Evolutionary conservation across 2,113 vertebrate species (phyloP), one percentile per base, ranked within the genome.

Genomic region (Colius striatus): DNA sequence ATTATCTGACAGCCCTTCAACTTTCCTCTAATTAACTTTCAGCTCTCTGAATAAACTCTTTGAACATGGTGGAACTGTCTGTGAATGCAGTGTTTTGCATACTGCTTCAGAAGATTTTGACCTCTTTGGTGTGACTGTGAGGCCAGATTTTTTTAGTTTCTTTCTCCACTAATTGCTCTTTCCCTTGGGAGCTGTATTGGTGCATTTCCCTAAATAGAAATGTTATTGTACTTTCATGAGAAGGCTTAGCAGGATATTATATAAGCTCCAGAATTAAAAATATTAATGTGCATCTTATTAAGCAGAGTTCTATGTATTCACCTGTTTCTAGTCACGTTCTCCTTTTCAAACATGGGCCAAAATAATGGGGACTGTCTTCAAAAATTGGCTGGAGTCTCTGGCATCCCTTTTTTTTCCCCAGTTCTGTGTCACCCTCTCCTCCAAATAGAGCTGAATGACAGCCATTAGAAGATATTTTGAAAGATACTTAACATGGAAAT

Each of bases 1-100:
- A 65, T 90, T 92, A 81, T 71, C 77, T 92, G 80, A 92, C 77
- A 97, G 62, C 57, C 43, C 36, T 96, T 95, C 89, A 94, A 38
- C 81, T 84, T 90, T 65, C 53, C 36, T 78, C 73, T 92, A 94
- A 92, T 93, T 94, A 94, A 87, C 87, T 78, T 89, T 21, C 92
- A 87, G 53, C 21, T 74, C 47, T 95, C 74, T 0, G 0, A 90
- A 82, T 63, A 92, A 91, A 78, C 45, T 13, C 58, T 87, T 84
- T 84, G 80, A 89, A 57, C 45, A 61, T 0, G 1, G 38, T 50
- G 30, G 14, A 14, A 60, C n/a, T 77, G 73, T 26, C 61, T 67
- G 45, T 57, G 81, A 86, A 79, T 60, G 65, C 21, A 84, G 21
- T 26, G 48, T 74, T 92, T 84, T 87, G 66, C 70, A 16, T 73